Evolutionary conservation across 2,113 vertebrate species (phyloP), one percentile per base, ranked within the genome.

Genomic region (Callipepla squamata): DNA sequence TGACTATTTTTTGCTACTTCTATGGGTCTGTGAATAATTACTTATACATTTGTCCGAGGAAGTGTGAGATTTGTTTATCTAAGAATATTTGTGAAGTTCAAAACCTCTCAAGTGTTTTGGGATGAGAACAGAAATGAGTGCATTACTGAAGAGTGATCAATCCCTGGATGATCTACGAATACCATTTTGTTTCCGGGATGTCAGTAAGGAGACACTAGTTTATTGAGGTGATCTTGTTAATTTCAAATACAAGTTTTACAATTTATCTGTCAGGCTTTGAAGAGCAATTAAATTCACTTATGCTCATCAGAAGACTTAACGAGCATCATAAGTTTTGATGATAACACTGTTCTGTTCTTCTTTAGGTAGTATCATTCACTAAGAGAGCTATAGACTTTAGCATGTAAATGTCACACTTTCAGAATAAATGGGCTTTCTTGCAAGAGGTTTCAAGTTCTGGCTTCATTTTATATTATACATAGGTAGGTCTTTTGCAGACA

Each of bases 241-340:
- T 89, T 95, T 91, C 57, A 28, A 40, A 48, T 85, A 67, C 70
- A 89, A 45, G 69, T 87, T 95, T 94, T 96, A 90, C 2, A 1
- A 91, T 93, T 96, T 91, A 89, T 91, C 86, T 94, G 93, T 70
- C 70, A 89, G 87, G 67, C 86, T 89, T 80, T 85, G 55, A 90
- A 87, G 58, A 81, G 84, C 83, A 96, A 94, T 96, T 95, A 93
- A 94, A 93, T 90, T 91, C 94, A 89, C 86, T 92, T 96, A 68
- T 89, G 77, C 78, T 93, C 70, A 93, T 96, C 84, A 93, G 89
- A 95, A 93, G 84, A 57, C 86, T 92, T 96, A 94, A 93, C 91
- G 89, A 89, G 62, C 65, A 85, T 89, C 84, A 47, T 96, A 95
- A 95, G 86, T 86, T 96, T 87, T 96, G 83, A 80, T 79, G 86